Evolutionary conservation across 2,113 vertebrate species (phyloP), one percentile per base, ranked within the genome.

Genomic region (Ammodramus savannarum): DNA sequence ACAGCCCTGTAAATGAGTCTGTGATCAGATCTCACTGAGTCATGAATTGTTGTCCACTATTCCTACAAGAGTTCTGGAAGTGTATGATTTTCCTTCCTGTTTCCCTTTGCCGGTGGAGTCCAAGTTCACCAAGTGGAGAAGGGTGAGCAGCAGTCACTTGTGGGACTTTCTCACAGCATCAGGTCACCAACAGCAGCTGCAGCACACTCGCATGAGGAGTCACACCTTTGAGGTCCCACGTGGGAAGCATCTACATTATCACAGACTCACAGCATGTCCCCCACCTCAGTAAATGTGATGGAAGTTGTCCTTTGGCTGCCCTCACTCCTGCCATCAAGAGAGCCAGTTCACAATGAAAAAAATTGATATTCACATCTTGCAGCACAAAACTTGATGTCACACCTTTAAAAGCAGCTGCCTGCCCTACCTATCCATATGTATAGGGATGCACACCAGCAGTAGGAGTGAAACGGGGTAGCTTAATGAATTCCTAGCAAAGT

Each of bases 241-340:
- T 4, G 0, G 32, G 29, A 12, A 11, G 27, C 52, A 55, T 23
- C 44, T 31, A 17, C 0, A 0, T 58, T 58, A 41, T 21, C 36
- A 22, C n/a, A 61, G n/a, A 61, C 16, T 61, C 27, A 59, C 12
- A 75, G 18, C 26, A 32, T 11, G 38, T 3, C 23, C 1, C 1
- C 3, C 27, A 55, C 10, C 11, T 23, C 67, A 72, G n/a, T 34
- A 75, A 46, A 32, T 16, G 17, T 8, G 18, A 68, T 4, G 20
- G 21, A 23, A 87, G 9, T 14, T 55, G 27, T 52, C 31, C 41
- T 58, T 34, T 71, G 51, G 29, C 65, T 54, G 27, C 34, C 29
- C 34, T 46, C 31, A 44, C 29, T 49, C 52, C 63, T 54, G 11
- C 43, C 34, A 63, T 34, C 3, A 1, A 66, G 32, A 62, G 1